Evolutionary conservation across 1,140 invertebrate species (phyloP), one percentile per base, ranked within the genome.

Genomic region (Drosophila varians): DNA sequence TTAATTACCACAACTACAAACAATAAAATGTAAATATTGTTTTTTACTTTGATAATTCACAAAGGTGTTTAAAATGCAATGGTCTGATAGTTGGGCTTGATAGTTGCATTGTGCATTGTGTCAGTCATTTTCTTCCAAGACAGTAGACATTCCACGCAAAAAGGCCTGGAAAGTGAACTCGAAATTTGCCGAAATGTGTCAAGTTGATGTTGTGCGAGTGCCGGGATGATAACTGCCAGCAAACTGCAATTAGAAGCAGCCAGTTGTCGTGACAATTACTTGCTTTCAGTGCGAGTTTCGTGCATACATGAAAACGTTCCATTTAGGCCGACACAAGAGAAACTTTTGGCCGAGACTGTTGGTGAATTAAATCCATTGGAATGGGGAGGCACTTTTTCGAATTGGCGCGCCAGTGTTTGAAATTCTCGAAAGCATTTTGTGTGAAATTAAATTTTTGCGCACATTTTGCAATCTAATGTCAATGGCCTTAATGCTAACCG

Each of bases 211-310:
- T 52, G 43, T 66, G 62, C 36, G 62, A 66, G 52, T 66, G 60
- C 19, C 46, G 42, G 60, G 18, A 53, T 45, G 21, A 62, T 14
- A 66, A 66, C 60, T 66, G 64, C 60, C 47, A 34, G 46, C 47
- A 66, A 66, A 66, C 60, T 68, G 64, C 64, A 68, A 68, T 68
- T 68, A 68, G 64, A 68, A 52, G 47, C 64, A 36, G 60, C 64
- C 28, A 68, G 36, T 68, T 68, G 64, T 66, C 61, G 64, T 66
- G 61, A 68, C 64, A 68, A 68, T 66, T 64, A 61, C 61, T 53
- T 61, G 64, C 64, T 53, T 31, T 68, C 64, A 66, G 36, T 53
- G 38, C 11, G 61, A 40, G 9, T 38, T 58, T 28, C 43, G 8
- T 25, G 23, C 23, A 62, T 38, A 34, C 49, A 62, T 49, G 47